Base-by-base conservation (phyloP, 2,113 vertebrate species). In the Zosterops pallidus region DNA sequence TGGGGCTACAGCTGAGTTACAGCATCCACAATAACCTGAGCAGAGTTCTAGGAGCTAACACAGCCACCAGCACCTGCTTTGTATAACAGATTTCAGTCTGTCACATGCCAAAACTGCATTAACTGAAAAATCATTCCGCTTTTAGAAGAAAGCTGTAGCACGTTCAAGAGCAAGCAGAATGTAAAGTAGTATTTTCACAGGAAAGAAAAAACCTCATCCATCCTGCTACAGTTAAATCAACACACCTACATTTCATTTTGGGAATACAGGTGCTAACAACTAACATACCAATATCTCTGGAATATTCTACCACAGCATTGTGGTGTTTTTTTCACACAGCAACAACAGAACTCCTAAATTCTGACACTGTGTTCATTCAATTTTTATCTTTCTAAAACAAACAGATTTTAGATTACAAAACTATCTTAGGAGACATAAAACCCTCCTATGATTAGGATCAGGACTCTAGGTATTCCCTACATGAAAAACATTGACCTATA, bases 171-270 rank as follows among this genome's bases (percentile, higher is more conserved):
- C 69, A 84, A 81, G 69, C 46, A 65, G 52, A 84, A 78, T 37
- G 44, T 62, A 76, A 92, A 94, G 21, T 1, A 53, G 56, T 39
- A 63, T 81, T 67, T 89, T 85, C 81, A 39, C 52, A 50, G 26
- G 39, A 9, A 65, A n/a, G 31, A 55, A 37, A 42, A 47, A 63
- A 28, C 1, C 46, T 68, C 49, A 59, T 71, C 62, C 87, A 79
- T 76, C 44, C 53, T 68, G 87, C 53, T 90, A 26, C 81, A 94
- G 76, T 72, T 63, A 94, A 39, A 78, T 63, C 63, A 82, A 72
- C 75, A 69, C 35, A 31, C 83, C n/a, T 44, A 41, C 24, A 37
- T 28, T 69, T 94, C 57, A 70, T 65, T 84, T 85, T 64, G 53
- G 70, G n/a, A 87, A 76, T 49, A 62, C 62, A 79, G n/a, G 65